These are phyloP conservation scores for Eurytoma californica DNA, from an alignment of 2,888 invertebrate species.

Conservation along the genomic window DNA sequence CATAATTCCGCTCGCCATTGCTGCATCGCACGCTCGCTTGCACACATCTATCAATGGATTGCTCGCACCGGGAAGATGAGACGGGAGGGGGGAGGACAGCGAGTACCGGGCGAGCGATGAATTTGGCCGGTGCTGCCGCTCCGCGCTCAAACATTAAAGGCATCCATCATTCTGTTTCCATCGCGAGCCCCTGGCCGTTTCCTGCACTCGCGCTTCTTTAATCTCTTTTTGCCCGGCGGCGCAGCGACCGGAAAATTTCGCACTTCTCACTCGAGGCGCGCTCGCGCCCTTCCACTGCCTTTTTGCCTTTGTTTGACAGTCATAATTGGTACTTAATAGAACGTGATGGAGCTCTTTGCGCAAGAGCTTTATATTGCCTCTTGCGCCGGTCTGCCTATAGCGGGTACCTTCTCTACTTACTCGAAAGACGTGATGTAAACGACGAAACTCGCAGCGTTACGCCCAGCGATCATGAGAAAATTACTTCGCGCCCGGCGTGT, in stretches of 20 bases:
- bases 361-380: too few species aligned
- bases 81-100: not conserved
- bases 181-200: not conserved
- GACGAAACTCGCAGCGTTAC: too few species aligned
- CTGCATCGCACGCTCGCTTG: conserved; percentile 27
- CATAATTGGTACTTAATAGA: too few species aligned
- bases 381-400: too few species aligned
- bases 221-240: not conserved
- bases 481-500: not conserved
- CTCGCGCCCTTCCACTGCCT: not conserved
- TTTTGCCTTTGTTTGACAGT: not conserved
- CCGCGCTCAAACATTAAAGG: conserved; percentile 21
- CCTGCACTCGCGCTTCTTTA: not conserved
- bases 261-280: not conserved
- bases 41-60: conserved; percentile 47
- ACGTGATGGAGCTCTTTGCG: too few species aligned
- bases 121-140: conserved; percentile 11
- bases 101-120: conserved; percentile 1
- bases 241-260: too few species aligned
- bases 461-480: not conserved
- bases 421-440: too few species aligned
- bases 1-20: conserved; percentile 39
- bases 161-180: conserved; percentile 46
- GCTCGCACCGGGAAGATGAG: conserved; percentile 26
- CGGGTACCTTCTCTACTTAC: too few species aligned